phyloP scores from a whole-genome alignment of 53 echinoderm and acorn worm species.

The Zoroaster sp. region DNA sequence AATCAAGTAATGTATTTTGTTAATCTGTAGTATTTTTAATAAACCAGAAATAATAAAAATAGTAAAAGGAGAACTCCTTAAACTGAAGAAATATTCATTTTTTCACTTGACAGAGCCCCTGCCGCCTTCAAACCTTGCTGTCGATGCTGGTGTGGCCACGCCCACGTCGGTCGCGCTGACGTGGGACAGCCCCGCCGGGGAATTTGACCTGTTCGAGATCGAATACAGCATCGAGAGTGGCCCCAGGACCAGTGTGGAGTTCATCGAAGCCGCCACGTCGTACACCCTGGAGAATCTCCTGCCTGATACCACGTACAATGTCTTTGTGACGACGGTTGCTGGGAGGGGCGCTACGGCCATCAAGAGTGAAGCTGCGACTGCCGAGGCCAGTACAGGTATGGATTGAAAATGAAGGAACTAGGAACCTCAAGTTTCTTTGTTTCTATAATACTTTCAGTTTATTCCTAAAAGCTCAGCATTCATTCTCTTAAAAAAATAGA shows the following conservation, averaged over 20 bases:
- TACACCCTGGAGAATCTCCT: slow-evolving; percentile 38
- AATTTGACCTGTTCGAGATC: slow-evolving; percentile 37
- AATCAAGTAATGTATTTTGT: too few species aligned
- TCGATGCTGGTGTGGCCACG: neutral
- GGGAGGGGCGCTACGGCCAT: slow-evolving; percentile 11
- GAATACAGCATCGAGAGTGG: slow-evolving; percentile 45
- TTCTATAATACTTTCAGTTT: too few species aligned
- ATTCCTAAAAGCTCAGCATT: too few species aligned
- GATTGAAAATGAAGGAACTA: too few species aligned
- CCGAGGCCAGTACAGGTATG: slow-evolving; percentile 5
- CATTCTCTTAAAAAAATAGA: too few species aligned
- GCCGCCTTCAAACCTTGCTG: neutral
- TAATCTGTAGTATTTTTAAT: too few species aligned
- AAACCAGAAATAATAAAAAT: too few species aligned
- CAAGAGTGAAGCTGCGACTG: slow-evolving; percentile 12
- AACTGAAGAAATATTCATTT: too few species aligned
- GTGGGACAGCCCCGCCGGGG: slow-evolving; percentile 41
- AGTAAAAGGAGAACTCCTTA: too few species aligned
- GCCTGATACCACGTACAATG: slow-evolving; percentile 50
- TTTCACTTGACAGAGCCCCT: neutral
- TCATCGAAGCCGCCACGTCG: neutral
- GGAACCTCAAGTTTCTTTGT: too few species aligned
- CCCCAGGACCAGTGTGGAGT: neutral
- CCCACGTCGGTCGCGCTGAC: slow-evolving; percentile 20
- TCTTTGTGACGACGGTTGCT: slow-evolving; percentile 52